Evolutionary conservation across 2,113 vertebrate species (phyloP), one percentile per base, ranked within the genome.

Genomic region (Ictidomys tridecemlineatus): DNA sequence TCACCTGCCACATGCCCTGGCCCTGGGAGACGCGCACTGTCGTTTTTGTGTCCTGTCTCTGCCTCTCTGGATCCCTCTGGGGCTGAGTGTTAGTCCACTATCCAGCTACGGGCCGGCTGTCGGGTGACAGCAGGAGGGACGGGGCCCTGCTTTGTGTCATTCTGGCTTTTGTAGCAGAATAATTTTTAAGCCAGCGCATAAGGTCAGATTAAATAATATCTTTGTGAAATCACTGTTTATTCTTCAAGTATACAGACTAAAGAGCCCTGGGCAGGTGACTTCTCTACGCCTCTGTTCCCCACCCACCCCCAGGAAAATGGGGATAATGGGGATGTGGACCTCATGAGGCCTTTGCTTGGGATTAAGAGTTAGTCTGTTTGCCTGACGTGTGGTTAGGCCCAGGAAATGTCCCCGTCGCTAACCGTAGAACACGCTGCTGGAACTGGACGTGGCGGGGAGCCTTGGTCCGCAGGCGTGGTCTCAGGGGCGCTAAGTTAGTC

Each of bases 401-500:
- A 7, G 1, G 45, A 4, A 42, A 16, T 3, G 67, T 48, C 2
- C 4, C 45, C 18, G 0, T 30, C 0, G 0, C 17, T 11, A 5
- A 32, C 8, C 8, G 56, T 6, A 12, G 56, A 10, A 0, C 16
- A 2, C 8, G 14, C 73, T 63, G 0, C 42, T 1, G 16, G 87
- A 22, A 34, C 0, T 7, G 20, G 48, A 12, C 30, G 0, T 16
- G 0, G 24, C 37, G n/a, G 67, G 51, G 42, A 6, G 45, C 28
- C 51, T 37, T 20, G 45, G 39, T 51, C 7, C 32, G 8, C 51
- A 34, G 76, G 32, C 5, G 0, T 4, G 5, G 24, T 30, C 58
- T 63, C 45, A 2, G 45, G 51, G 18, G 12, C 39, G 11, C 2
- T 12, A 2, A 34, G 30, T 10, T 22, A 39, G 37, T 37, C 48